Percentiles rank a stretch among this genome's conserved stretches.
Evolutionary conservation across 2,113 vertebrate genomes (phyloP).

Genomic region (Arizona elegans): DNA sequence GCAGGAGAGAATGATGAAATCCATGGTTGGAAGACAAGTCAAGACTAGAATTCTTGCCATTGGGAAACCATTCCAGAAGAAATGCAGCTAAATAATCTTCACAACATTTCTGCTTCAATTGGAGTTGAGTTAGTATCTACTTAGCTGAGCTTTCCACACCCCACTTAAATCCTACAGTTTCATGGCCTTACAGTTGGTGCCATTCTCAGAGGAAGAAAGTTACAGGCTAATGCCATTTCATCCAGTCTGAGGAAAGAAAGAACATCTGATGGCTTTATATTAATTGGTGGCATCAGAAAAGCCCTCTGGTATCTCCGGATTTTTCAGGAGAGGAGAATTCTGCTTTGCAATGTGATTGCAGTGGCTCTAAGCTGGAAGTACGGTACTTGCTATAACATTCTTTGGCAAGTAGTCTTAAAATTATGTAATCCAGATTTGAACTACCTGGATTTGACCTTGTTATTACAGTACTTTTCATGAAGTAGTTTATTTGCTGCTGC

Average conservation of each 20-base stretch:
- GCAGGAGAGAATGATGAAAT: background rate
- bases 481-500: background rate
- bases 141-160: background rate
- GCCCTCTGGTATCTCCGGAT: background rate
- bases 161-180: background rate
- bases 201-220: background rate
- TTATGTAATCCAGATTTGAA: background rate
- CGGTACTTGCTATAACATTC: background rate
- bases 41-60: background rate
- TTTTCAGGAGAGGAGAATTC: background rate
- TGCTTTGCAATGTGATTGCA: no score
- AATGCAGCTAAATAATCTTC: background rate
- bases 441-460: background rate
- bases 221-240: background rate
- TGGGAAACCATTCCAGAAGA: background rate
- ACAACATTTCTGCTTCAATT: background rate
- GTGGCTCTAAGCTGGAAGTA: background rate
- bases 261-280: background rate
- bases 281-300: background rate
- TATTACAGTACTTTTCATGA: background rate
- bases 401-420: background rate
- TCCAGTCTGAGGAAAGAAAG: background rate
- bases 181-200: background rate
- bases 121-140: background rate
- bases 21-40: background rate